phyloP scores from a whole-genome alignment of 2,888 invertebrate species.

The Eristalis arbustorum region DNA sequence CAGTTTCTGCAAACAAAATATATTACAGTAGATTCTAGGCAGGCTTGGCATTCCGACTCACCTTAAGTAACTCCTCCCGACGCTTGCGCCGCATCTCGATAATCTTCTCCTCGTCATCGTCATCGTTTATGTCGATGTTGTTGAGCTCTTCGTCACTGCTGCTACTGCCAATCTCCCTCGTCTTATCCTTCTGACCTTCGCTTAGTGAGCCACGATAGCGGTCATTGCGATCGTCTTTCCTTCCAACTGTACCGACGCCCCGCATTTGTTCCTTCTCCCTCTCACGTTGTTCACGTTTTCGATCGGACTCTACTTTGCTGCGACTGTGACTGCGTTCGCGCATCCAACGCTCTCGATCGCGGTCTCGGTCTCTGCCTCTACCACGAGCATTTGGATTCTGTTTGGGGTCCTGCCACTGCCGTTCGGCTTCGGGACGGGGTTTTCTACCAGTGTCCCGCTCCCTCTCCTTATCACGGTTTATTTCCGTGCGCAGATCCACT shows the following conservation, averaged over 20 bases:
- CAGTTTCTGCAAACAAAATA: conserved; percentile 72
- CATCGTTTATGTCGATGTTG: conserved; percentile 89
- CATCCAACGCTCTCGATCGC: conserved; percentile 75
- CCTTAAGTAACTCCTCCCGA: conserved; percentile 92
- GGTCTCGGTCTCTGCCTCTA: conserved; percentile 78
- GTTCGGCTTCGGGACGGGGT: conserved; percentile 51
- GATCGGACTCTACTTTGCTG: conserved; percentile 79
- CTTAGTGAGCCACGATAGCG: conserved; percentile 87
- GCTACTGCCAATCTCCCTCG: conserved; percentile 81
- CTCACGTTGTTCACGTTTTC: conserved; percentile 75
- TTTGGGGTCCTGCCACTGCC: conserved; percentile 52
- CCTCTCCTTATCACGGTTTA: conserved; percentile 80
- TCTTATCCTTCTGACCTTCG: conserved; percentile 87
- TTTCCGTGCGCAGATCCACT: conserved; percentile 80
- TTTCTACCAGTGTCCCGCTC: conserved; percentile 78
- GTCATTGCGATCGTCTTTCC: conserved; percentile 79
- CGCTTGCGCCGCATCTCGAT: conserved; percentile 93
- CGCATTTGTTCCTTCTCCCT: conserved; percentile 76
- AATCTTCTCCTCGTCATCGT: conserved; percentile 95
- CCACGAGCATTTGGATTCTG: conserved; percentile 72
- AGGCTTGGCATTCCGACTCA: conserved; percentile 81
- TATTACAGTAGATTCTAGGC: background rate
- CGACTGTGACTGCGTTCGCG: conserved; percentile 78
- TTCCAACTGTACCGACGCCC: conserved; percentile 76
- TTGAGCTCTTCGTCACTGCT: conserved; percentile 86